A percentile compares a stretch with the other conserved stretches of the same genome.
Conservation (phyloP, 2,113 vertebrate species). For the Onychostoma macrolepis region DNA sequence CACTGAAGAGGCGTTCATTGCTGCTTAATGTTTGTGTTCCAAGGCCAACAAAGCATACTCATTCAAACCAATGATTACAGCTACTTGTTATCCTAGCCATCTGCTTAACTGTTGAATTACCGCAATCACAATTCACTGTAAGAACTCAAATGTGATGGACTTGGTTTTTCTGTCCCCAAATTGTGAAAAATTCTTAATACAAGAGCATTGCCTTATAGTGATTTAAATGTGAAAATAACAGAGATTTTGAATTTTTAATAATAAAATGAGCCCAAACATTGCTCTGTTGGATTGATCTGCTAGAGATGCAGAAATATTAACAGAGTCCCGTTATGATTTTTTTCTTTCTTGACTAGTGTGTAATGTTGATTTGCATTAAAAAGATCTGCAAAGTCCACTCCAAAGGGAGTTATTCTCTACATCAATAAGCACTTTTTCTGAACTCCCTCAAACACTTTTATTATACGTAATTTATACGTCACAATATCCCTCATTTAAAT, state of each 20-base stretch:
- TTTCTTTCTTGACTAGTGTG: no score
- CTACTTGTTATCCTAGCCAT: not conserved
- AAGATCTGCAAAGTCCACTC: no score
- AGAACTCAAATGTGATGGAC: not conserved
- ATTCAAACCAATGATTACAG: not conserved
- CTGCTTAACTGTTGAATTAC: conserved; percentile 18
- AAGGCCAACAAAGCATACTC: not conserved
- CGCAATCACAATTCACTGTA: not conserved
- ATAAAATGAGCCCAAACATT: not conserved
- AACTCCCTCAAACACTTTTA: no score
- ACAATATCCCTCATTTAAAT: no score
- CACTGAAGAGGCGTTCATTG: not conserved
- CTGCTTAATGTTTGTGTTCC: not conserved
- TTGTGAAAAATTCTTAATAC: not conserved
- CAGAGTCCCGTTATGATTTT: not conserved
- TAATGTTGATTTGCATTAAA: no score
- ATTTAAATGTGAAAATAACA: not conserved
- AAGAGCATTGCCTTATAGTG: not conserved
- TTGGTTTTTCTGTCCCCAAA: not conserved
- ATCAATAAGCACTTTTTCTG: no score
- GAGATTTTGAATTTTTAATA: not conserved
- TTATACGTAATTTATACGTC: no score
- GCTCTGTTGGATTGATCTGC: not conserved
- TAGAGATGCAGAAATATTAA: not conserved
- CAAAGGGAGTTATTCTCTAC: no score